These are phyloP conservation scores for Cladorhizidae sp. DNA, from an alignment of 37 sponge, comb jelly and placozoan genomes.

Conservation along the genomic window DNA sequence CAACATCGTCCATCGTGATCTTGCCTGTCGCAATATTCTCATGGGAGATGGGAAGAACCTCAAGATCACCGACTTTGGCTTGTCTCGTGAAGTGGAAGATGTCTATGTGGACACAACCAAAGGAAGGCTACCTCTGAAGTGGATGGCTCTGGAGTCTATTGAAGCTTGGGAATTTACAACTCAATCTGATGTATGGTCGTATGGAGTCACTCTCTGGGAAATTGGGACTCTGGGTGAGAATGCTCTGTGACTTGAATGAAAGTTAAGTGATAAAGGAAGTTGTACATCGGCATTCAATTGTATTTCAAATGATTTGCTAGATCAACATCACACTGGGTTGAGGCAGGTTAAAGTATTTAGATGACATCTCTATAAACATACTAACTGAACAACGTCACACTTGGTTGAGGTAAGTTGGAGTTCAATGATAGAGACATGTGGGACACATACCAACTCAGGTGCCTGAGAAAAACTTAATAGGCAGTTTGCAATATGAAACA, in stretches of 20 bases:
- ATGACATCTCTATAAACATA: too few relatives aligned
- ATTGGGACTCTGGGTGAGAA: constrained; percentile 71
- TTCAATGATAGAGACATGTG: too few relatives aligned
- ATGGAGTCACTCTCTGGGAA: constrained; percentile 78
- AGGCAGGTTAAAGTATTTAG: too few relatives aligned
- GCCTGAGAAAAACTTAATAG: too few relatives aligned
- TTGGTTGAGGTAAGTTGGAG: too few relatives aligned
- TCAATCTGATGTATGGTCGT: constrained; percentile 80
- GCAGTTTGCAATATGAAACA: too few relatives aligned
- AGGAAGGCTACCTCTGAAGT: constrained; percentile 68
- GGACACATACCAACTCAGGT: too few relatives aligned
- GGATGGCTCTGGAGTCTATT: constrained; percentile 87
- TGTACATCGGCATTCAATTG: too few relatives aligned
- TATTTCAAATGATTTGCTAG: too few relatives aligned
- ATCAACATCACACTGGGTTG: too few relatives aligned
- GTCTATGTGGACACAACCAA: constrained; percentile 70
- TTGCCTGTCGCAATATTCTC: constrained; percentile 83
- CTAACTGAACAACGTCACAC: too few relatives aligned
- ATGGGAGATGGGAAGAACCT: constrained; percentile 69
- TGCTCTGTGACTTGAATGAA: neutral
- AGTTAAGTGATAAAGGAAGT: too few relatives aligned
- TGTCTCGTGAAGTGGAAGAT: constrained; percentile 60
- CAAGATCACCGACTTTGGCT: constrained; percentile 85
- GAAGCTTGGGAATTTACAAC: constrained; percentile 70
- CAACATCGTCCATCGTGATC: constrained; percentile 76